Base-by-base conservation (phyloP, 2,888 invertebrate species). In the Dryococelus australis region DNA sequence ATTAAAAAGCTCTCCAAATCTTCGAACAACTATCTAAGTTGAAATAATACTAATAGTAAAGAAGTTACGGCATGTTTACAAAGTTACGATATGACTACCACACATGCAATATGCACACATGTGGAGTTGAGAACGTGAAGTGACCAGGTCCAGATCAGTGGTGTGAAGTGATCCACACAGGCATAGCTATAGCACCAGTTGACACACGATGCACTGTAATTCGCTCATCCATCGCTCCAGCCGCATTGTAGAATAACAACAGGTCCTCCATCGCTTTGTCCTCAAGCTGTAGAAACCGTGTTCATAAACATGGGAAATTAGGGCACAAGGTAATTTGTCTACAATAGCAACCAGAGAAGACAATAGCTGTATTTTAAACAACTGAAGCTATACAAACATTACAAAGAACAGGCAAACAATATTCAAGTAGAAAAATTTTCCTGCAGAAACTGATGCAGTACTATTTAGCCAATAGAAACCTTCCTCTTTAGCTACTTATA, bases 181-280 rank as follows among this genome's bases (percentile, higher is more conserved):
- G 95, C 8, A 94, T 93, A 78, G 94, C 94, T 80, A 95, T 93
- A 26, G 91, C 91, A 88, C 93, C 93, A 86, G 94, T 92, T 89
- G 94, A 93, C 20, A 96, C 95, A 86, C 96, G 93, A 88, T 94
- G 93, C 43, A 97, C 95, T 1, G 95, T 95, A 87, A 97, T 96
- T 86, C 94, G 92, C 92, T 97, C 97, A 90, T 97, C 97, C 81
- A 94, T 94, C 47, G 95, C 93, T 90, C 95, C 94, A 87, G 95
- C 94, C 0, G 95, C 94, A 90, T 95, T 95, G 92, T 98, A 98
- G 91, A 96, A 96, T 88, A 94, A 93, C 87, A 95, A 93, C 88
- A 98, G 92, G 90, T 97, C 97, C 88, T 96, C 95, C 90, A 98
- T 97, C 0, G 98, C 98, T 91, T 95, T 95, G 91, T 98, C 98